Evolutionary conservation across 2,113 vertebrate species (phyloP), one percentile per base, ranked within the genome.

Genomic region (Paratilapia polleni): DNA sequence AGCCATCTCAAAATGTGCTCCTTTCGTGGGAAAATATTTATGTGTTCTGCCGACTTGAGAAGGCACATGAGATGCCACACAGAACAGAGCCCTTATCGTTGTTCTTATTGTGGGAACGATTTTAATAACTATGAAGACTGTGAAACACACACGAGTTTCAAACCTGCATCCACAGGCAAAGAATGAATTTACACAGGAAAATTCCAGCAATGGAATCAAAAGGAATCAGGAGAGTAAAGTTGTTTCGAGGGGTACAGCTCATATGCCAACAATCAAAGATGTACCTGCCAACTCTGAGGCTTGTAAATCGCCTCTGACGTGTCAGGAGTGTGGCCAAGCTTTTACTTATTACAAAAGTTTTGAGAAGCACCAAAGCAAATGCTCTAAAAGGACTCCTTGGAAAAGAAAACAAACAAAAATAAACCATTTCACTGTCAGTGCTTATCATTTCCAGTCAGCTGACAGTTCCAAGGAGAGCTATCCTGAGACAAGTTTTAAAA

Each of bases 271-370:
- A 36, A 36, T 36, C 6, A 8, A 36, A 61, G 77, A 76, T 24
- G 8, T 13, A 60, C 14, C 56, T 17, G 12, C 41, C 17, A 9
- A 56, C 13, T 34, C 2, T 26, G 36, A 52, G 31, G 20, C 22
- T 1, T 60, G 12, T 41, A 61, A 77, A 13, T 77, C 38, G 1
- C 4, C 52, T 34, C 19, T 87, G 28, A 81, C 4, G 1, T 89
- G 87, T 80, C 28, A 49, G 43, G 36, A 80, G 10, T 87, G 83
- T 59, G 86, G 79, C 13, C 68, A 83, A 66, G 17, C 36, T 31
- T 84, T 91, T 49, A 77, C 20, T 12, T 84, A 82, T 24, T 60
- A 24, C 73, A 86, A 78, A 15, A 70, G 54, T 14, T 83, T 83
- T 22, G 41, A 86, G 68, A 68, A 82, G 57, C 90, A 87, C 19